These are phyloP conservation scores for Helarctos malayanus DNA, from an alignment of 2,797 vertebrate genomes.

Conservation along the genomic window DNA sequence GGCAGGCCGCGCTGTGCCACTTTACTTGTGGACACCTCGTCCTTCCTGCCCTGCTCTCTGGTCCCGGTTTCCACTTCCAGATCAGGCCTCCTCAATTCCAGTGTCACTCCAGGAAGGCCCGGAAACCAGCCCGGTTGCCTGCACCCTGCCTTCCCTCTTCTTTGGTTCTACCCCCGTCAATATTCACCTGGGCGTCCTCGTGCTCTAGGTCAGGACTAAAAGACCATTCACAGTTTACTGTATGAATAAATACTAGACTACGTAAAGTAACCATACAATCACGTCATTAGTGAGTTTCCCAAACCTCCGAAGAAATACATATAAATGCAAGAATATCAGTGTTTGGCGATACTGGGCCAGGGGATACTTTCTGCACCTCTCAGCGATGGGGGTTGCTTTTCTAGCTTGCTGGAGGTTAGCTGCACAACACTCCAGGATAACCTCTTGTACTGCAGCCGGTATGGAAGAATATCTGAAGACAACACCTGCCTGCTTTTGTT, in stretches of 20 bases:
- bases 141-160: too few species aligned
- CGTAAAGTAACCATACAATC: background rate
- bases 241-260: background rate
- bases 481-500: background rate
- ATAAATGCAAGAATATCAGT: background rate
- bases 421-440: background rate
- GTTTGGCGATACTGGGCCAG: fast-evolving
- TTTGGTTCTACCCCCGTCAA: background rate
- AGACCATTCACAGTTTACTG: background rate
- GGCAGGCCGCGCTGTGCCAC: too few species aligned
- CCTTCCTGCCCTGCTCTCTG: background rate
- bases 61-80: background rate
- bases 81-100: fast-evolving
- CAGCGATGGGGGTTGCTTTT: background rate
- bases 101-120: background rate
- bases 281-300: background rate
- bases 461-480: background rate
- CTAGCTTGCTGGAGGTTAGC: background rate
- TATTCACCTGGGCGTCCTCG: background rate
- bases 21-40: background rate
- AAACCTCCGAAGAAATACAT: background rate
- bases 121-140: background rate
- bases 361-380: background rate
- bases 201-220: background rate
- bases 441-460: background rate